Evolutionary conservation across 1,140 invertebrate genomes (phyloP).

Genomic region (Phenacoccus solenopsis): DNA sequence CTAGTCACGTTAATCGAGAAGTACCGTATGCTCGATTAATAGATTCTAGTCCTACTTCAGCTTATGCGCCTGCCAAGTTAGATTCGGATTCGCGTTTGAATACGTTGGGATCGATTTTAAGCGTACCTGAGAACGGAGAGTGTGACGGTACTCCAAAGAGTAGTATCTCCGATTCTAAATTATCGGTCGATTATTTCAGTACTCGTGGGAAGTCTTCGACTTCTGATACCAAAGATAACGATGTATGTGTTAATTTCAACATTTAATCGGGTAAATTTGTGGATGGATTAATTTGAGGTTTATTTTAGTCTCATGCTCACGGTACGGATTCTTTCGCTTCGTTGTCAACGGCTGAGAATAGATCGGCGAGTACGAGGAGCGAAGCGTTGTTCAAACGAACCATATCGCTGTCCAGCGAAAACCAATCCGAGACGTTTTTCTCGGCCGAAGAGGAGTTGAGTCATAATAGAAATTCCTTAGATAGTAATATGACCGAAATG

Average conservation of each 20-base stretch:
- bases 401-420: conserved; percentile 73
- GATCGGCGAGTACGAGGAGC: neutral
- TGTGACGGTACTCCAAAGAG: conserved; percentile 38
- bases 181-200: conserved; percentile 55
- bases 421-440: conserved; percentile 80
- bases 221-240: neutral
- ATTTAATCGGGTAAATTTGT: neutral
- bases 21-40: conserved; percentile 66
- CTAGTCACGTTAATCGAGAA: conserved; percentile 35
- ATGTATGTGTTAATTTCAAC: neutral
- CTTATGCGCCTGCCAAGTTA: conserved; percentile 44
- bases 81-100: conserved; percentile 55
- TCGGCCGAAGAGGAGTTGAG: conserved; percentile 74
- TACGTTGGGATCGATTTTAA: conserved; percentile 44
- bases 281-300: neutral
- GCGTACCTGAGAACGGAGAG: conserved; percentile 39
- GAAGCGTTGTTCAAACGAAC: conserved; percentile 39
- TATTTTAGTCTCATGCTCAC: neutral
- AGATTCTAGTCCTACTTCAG: conserved; percentile 44
- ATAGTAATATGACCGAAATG: neutral
- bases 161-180: conserved; percentile 66
- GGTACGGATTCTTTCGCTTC: neutral
- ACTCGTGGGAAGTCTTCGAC: conserved; percentile 17
- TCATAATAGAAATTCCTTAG: conserved; percentile 28
- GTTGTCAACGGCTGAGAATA: neutral